Evolutionary conservation across 2,113 vertebrate genomes (phyloP), one percentile per base, ranked within the genome.

Genomic region (Aix galericulata): DNA sequence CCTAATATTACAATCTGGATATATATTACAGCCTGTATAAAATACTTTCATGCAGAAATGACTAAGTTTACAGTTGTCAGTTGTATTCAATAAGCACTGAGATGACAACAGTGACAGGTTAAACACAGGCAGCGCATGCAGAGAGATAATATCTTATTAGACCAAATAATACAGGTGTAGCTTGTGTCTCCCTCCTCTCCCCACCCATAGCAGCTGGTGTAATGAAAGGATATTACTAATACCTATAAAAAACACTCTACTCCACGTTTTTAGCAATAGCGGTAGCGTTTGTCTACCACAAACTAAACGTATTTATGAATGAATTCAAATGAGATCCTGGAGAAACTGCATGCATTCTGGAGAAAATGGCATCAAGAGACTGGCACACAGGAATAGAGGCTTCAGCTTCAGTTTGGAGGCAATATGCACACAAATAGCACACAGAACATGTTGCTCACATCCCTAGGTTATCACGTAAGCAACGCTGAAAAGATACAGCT

Each of bases 11-110:
- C 15, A 78, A 67, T 63, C 60, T 84, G 17, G 63, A 55, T 78
- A 74, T 82, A 78, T 59, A 91, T 83, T 68, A 88, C 7, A 75
- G 86, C 74, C 42, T 23, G 23, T 52, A 82, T 75, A 55, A 92
- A 86, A 84, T 68, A 53, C 76, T 91, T 95, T 72, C 36, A 56
- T 69, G 58, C 42, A 95, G 73, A 79, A 58, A 84, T 58, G 71
- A 91, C 73, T 92, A 78, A 68, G 56, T 95, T 96, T 96, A 94
- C 69, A 91, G 52, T 73, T 95, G 90, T 88, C 90, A 94, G 66
- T 17, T 94, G 62, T 53, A 89, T 78, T 96, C 78, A 93, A 62
- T 36, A 93, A 84, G 83, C 66, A 86, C 62, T 58, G 83, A 75
- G 69, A 93, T 86, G 73, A 93, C 69, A 88, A 88, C 48, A 95